Conservation (phyloP, 2,113 vertebrate species). For the Pseudorhombus dupliciocellatus region DNA sequence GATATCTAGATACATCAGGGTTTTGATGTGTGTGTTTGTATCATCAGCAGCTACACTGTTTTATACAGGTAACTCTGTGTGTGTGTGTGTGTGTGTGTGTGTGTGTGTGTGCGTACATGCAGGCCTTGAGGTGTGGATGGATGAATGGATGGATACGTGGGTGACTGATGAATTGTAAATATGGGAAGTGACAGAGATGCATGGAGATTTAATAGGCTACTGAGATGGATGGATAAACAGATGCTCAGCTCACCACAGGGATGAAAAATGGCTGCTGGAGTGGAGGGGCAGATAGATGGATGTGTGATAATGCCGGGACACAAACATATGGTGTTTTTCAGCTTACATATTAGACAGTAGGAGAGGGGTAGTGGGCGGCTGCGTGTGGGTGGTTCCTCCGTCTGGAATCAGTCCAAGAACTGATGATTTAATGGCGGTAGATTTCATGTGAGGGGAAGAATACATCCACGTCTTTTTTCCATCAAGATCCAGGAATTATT, state of each 20-base stretch:
- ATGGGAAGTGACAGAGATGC: slow-evolving; percentile 28
- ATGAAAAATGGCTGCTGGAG: slow-evolving; percentile 26
- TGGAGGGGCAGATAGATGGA: slow-evolving; percentile 7
- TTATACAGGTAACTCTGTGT: too few species aligned
- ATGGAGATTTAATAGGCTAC: slow-evolving; percentile 38
- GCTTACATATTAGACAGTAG: too few species aligned
- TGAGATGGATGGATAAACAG: slow-evolving; percentile 59
- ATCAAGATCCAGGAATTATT: too few species aligned
- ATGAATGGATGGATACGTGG: slow-evolving; percentile 23
- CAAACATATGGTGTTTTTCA: background rate
- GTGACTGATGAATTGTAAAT: slow-evolving; percentile 51
- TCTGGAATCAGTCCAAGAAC: background rate
- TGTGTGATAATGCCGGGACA: slow-evolving; percentile 10
- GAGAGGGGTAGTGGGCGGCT: too few species aligned
- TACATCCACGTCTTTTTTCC: too few species aligned
- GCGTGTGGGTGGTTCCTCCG: background rate
- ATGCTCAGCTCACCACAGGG: slow-evolving; percentile 43
- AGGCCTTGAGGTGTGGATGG: background rate
- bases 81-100: too few species aligned
- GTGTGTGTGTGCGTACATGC: background rate
- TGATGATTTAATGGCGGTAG: background rate
- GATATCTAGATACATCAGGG: background rate
- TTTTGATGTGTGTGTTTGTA: background rate
- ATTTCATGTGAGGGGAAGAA: background rate
- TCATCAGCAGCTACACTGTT: background rate